Base-by-base conservation (phyloP, 2,797 vertebrate species). In the Philypnodon macrostomus region DNA sequence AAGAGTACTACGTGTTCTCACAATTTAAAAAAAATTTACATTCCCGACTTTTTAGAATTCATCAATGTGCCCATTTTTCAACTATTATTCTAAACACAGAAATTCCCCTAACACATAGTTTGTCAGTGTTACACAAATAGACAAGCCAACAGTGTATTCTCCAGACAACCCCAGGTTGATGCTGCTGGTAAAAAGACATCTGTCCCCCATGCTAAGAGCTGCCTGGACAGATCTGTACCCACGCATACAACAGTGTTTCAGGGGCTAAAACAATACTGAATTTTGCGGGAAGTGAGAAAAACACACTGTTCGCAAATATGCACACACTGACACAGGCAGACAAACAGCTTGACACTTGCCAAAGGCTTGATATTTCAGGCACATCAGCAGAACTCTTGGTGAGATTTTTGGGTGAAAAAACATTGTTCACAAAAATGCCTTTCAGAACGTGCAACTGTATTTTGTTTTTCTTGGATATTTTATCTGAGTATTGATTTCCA, bases 211-310 rank as follows among this genome's bases (percentile, higher is more conserved):
- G 34, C 39, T 60, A 36, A 36, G 34, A 33, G 30, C 33, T 61
- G 37, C 58, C 53, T 60, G 55, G 49, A 63, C 57, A 45, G 65
- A 71, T 69, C 42, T 36, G 42, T 39, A 37, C 31, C 48, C 44
- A 46, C 14, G 23, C 15, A 13, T 34, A 26, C 31, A 47, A 29
- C 35, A 2, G 40, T 35, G 34, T 47, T 47, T 39, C 16, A 60
- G 12, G 24, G 2, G 19, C 15, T 45, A 53, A 53, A 53, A 59
- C 41, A 60, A 44, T 40, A 63, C 17, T 44, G 35, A 30, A 18
- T 36, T n/a, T n/a, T 40, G 47, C 45, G 18, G 26, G 8, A 55
- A 13, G 19, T 45, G 29, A 63, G 36, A 52, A 39, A 41, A 37
- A 14, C 32, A 19, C 47, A 16, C 19, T 24, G 53, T 41, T 32